Evolutionary conservation across 2,888 invertebrate genomes (phyloP), one percentile per base, ranked within the genome.

Genomic region (Diplazon laetatorius): DNA sequence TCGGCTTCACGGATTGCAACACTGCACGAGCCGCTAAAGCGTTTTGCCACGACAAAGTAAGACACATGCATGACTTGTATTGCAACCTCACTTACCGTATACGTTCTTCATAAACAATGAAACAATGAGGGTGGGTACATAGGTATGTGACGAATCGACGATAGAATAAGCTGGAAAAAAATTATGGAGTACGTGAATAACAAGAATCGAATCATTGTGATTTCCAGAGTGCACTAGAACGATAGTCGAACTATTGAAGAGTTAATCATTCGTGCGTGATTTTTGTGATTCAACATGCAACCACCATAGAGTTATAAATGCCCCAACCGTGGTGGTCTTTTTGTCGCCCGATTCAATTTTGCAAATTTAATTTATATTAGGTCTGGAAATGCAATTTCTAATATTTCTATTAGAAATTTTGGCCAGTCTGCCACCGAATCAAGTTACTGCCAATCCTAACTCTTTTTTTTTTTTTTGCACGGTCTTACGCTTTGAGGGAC

Each of bases 341-440:
- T 48, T 57, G 46, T 46, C 22, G 46, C 18, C 35, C 44, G 18
- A 52, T 57, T 44, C 5, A 37, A 44, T 30, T n/a, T n/a, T n/a
- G n/a, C n/a, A 55, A 70, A 8, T 22, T 25, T 52, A 52, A 63
- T 74, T 65, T 46, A 52, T 52, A 39, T 37, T 42, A 14, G 12
- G 22, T 25, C 37, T 18, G 48, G 35, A 72, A 72, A 63, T 46
- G 37, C 22, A n/a, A n/a, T n/a, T n/a, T n/a, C n/a, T n/a, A n/a
- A n/a, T n/a, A n/a, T n/a, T n/a, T n/a, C n/a, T n/a, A n/a, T n/a
- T n/a, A n/a, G n/a, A n/a, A 44, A 70, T 74, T 68, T 55, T 70
- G 25, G 12, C 74, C 63, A 70, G 66, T 78, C 70, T 39, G 48
- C 46, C 65, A 78, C 65, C 78, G 37, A 78, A 65, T 60, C 74